Conservation (phyloP, 2,888 invertebrate species). For the Uloborus plumipes region DNA sequence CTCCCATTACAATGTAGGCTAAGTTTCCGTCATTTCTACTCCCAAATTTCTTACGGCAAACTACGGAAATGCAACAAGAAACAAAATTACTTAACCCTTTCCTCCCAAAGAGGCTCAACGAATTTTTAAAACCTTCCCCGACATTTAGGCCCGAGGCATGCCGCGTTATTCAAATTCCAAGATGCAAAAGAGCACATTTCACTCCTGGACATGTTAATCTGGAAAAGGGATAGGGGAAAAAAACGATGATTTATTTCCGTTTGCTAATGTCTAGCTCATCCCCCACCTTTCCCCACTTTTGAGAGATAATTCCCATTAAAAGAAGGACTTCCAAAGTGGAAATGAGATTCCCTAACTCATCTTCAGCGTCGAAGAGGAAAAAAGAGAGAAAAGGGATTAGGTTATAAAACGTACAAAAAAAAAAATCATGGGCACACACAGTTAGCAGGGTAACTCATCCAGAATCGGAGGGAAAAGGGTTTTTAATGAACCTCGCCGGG, state of each 20-base stretch:
- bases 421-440: background rate
- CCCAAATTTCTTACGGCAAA: too few species aligned
- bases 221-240: background rate
- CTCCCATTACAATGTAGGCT: too few species aligned
- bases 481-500: slow-evolving; percentile 26
- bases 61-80: too few species aligned
- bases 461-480: background rate
- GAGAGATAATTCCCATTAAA: slow-evolving; percentile 27
- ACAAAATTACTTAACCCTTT: background rate
- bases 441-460: background rate
- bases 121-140: background rate
- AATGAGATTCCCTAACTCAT: slow-evolving; percentile 8
- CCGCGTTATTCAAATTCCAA: slow-evolving; percentile 18
- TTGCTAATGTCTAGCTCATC: background rate
- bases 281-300: background rate
- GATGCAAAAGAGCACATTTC: slow-evolving; percentile 14
- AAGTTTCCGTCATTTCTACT: too few species aligned
- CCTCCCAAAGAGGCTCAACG: background rate
- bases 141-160: background rate
- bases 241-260: background rate
- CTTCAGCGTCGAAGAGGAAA: background rate
- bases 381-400: too few species aligned
- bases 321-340: slow-evolving; percentile 4
- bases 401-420: background rate
- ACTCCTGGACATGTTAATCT: slow-evolving; percentile 3